Evolutionary conservation across 2,888 invertebrate species (phyloP), one percentile per base, ranked within the genome.

Genomic region (Cacoxenus indagator): DNA sequence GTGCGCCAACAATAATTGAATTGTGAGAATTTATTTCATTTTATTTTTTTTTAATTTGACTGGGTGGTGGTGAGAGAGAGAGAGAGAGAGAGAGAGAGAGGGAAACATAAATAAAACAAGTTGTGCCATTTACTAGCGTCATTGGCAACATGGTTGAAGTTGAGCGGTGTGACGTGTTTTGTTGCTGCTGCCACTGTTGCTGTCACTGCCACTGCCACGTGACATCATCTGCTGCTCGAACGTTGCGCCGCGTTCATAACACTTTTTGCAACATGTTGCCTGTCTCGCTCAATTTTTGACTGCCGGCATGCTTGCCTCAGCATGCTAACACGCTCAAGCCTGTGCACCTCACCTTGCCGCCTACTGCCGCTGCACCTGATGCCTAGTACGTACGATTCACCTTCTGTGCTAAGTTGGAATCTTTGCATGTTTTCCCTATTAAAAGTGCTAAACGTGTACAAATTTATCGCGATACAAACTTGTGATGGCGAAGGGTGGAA

Each of bases 381-480:
- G 43, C n/a, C n/a, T n/a, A n/a, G n/a, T n/a, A n/a, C n/a, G n/a
- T n/a, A n/a, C n/a, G n/a, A 43, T 43, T 11, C n/a, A n/a, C 2
- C n/a, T 9, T 43, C 11, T 26, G 19, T n/a, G 27, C 27, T n/a
- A 9, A 27, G 17, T 26, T 14, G 26, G n/a, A 31, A 9, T 59
- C 31, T 59, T 59, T 59, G 59, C 59, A 59, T 59, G 59, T 59
- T 59, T 59, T 29, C 29, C 17, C 43, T 62, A 43, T 62, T 31
- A 62, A 62, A 24, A 62, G 61, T 31, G 43, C 45, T 24, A 43
- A 62, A 62, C 61, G 43, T 43, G 61, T 45, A 62, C 43, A 62
- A 62, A 62, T 62, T 22, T 62, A 62, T 62, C 43, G 43, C 61
- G 61, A 62, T 62, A 62, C n/a, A 62, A 62, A 62, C 22, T 61